These are phyloP conservation scores for Maconellicoccus hirsutus DNA, from an alignment of 1,140 invertebrate genomes.

Conservation along the genomic window DNA sequence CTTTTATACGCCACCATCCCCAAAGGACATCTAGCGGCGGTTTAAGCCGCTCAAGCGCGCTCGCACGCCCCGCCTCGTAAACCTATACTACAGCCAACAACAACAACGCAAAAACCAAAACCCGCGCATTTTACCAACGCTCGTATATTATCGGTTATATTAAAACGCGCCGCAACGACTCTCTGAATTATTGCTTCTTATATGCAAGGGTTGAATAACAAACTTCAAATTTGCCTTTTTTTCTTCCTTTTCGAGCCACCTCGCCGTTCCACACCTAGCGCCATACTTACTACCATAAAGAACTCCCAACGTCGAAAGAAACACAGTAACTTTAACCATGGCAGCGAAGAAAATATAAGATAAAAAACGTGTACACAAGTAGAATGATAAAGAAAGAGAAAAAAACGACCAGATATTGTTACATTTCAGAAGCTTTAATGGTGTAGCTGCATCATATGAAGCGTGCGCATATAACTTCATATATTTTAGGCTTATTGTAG, in stretches of 20 bases:
- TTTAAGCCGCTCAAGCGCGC: too few species aligned
- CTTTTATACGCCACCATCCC: too few species aligned
- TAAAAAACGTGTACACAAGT: constrained; percentile 17
- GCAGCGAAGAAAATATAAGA: not conserved
- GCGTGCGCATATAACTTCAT: constrained; percentile 19
- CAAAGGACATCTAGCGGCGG: too few species aligned
- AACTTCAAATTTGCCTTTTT: constrained; percentile 6
- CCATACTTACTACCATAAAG: not conserved
- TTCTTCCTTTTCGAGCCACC: not conserved
- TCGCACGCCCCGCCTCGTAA: too few species aligned
- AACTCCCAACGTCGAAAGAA: not conserved
- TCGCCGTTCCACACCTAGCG: not conserved
- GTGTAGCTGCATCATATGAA: constrained; percentile 11
- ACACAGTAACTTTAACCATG: not conserved
- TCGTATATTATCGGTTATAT: constrained; percentile 15
- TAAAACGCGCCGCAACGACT: not conserved
- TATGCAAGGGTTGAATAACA: constrained; percentile 11
- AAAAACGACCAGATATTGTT: constrained; percentile 19
- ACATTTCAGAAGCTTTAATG: constrained; percentile 19
- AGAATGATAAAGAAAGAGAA: constrained; percentile 12
- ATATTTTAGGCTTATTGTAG: constrained; percentile 20
- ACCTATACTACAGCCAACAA: too few species aligned
- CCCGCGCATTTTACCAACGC: not conserved
- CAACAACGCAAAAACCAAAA: too few species aligned
- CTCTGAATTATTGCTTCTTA: not conserved